Percentiles rank a stretch among this genome's conserved stretches.
These are phyloP conservation scores for Amblyjoppa proteus DNA, from an alignment of 2,888 invertebrate species.

Conservation along the genomic window DNA sequence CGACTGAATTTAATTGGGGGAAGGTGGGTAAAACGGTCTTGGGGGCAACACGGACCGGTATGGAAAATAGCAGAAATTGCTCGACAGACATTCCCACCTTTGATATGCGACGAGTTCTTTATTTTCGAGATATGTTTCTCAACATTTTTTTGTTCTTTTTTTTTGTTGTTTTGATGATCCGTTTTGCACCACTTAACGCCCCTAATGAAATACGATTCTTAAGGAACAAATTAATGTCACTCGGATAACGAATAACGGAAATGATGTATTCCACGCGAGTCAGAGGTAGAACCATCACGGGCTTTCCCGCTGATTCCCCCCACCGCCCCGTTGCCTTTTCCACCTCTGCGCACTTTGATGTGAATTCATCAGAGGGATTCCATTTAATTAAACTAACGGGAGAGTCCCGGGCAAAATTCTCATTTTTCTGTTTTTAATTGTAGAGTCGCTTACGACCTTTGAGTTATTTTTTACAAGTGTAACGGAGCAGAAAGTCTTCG, in stretches of 20 bases:
- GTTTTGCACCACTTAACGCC: background rate
- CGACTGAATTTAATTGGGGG: too few species aligned
- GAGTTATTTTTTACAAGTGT: background rate
- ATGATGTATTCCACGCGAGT: background rate
- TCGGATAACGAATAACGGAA: background rate
- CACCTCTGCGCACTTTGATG: constrained; percentile 37
- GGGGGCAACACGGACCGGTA: too few species aligned
- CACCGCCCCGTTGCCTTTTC: background rate
- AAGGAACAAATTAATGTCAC: background rate
- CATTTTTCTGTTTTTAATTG: background rate
- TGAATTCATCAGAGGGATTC: constrained; percentile 39
- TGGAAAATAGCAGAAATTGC: too few species aligned
- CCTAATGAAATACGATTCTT: constrained; percentile 10
- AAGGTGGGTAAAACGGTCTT: too few species aligned
- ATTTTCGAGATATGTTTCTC: background rate
- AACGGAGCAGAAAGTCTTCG: background rate
- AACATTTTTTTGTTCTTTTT: background rate
- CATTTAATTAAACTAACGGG: constrained; percentile 62
- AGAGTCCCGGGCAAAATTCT: constrained; percentile 25
- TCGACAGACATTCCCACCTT: background rate
- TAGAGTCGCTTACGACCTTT: background rate
- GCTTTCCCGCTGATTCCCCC: background rate
- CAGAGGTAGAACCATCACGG: constrained; percentile 4
- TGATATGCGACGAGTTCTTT: background rate
- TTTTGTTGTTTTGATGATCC: background rate